Conservation (phyloP, 2,797 vertebrate genomes). For the Eupleurogrammus muticus region DNA sequence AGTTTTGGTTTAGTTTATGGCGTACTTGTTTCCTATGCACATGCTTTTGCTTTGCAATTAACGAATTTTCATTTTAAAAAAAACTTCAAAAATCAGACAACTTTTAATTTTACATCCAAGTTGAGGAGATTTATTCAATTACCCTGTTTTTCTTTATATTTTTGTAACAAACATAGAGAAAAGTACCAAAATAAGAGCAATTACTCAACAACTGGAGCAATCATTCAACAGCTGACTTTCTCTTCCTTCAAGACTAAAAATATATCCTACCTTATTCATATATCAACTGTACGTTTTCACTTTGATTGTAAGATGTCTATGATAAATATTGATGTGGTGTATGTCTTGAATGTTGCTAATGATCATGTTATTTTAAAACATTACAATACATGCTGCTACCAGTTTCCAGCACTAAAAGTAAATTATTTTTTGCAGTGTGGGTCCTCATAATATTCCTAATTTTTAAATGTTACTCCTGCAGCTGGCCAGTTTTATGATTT, state of each 20-base stretch:
- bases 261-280: neutral
- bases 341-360: too few species aligned
- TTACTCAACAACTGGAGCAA: neutral
- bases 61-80: neutral
- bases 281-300: too few species aligned
- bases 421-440: constrained; percentile 54
- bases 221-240: neutral
- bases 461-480: constrained; percentile 66
- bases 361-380: too few species aligned
- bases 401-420: constrained; percentile 1
- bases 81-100: too few species aligned
- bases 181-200: too few species aligned
- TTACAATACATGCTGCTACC: neutral
- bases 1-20: neutral
- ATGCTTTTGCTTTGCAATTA: neutral
- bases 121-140: too few species aligned
- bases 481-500: constrained; percentile 78
- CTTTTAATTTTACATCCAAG: neutral
- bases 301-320: too few species aligned
- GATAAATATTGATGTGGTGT: too few species aligned
- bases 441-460: constrained; percentile 63
- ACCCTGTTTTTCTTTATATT: too few species aligned
- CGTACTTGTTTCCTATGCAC: neutral
- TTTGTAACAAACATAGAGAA: too few species aligned
- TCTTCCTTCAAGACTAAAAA: neutral